Conservation (phyloP, 2,113 vertebrate species). For the Scatophagus argus region DNA sequence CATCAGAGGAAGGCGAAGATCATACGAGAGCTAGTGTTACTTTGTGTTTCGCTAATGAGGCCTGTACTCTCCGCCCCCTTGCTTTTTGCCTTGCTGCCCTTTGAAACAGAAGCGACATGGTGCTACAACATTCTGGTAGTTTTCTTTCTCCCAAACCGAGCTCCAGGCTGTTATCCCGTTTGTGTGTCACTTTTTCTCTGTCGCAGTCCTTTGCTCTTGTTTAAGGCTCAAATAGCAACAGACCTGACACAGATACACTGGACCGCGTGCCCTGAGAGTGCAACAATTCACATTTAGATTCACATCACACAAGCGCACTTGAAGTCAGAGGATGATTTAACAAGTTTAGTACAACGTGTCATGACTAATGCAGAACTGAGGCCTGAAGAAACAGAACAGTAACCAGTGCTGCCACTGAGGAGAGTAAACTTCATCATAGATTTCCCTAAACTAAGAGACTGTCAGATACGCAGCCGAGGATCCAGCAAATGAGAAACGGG, state of each 20-base stretch:
- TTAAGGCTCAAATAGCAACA: conserved; percentile 47
- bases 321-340: conserved; percentile 33
- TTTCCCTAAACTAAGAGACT: conserved; percentile 11
- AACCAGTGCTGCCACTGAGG: neutral
- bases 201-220: conserved; percentile 52
- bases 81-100: conserved; percentile 71
- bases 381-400: neutral
- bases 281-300: conserved; percentile 11
- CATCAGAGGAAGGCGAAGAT: conserved; percentile 81
- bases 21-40: conserved; percentile 71
- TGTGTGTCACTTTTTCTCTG: conserved; percentile 52
- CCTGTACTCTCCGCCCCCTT: conserved; percentile 65
- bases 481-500: conserved; percentile 14
- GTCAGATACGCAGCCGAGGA: conserved; percentile 8
- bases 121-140: conserved; percentile 45
- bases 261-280: neutral
- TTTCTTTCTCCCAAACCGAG: conserved; percentile 15
- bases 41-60: conserved; percentile 82
- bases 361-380: neutral
- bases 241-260: conserved; percentile 51
- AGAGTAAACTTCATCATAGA: conserved; percentile 25
- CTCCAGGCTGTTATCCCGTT: conserved; percentile 51
- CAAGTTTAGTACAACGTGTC: conserved; percentile 21
- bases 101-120: conserved; percentile 66
- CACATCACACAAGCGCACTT: conserved; percentile 25